A percentile compares a stretch with the other conserved stretches of the same genome.
Evolutionary conservation across 1,140 invertebrate species (phyloP).

Genomic region (Leptopilina clavipes): DNA sequence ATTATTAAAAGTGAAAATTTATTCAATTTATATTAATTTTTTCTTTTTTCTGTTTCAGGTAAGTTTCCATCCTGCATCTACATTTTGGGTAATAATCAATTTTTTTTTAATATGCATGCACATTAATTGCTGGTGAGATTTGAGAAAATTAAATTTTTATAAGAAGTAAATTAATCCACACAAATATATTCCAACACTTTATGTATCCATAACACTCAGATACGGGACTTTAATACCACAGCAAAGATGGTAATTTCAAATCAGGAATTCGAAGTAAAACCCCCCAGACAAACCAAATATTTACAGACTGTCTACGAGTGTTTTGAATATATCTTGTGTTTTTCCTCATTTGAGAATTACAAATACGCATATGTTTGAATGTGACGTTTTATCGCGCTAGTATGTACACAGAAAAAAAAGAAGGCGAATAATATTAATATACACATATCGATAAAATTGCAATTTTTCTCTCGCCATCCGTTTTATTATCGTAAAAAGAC

Average conservation of each 20-base stretch:
- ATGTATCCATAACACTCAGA: background rate
- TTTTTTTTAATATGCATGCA: no score
- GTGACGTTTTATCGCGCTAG: background rate
- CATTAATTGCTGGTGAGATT: no score
- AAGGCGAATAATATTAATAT: background rate
- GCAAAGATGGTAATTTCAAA: background rate
- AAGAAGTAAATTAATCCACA: no score
- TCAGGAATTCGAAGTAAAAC: slow-evolving; percentile 13
- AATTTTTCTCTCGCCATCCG: background rate
- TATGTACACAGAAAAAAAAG: background rate
- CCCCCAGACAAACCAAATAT: slow-evolving; percentile 8
- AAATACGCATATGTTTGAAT: background rate
- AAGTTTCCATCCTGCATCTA: no score
- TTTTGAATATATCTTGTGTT: slow-evolving; percentile 10
- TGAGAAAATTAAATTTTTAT: no score
- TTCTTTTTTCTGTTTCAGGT: no score
- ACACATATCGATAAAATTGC: background rate
- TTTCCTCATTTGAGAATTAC: slow-evolving; percentile 18
- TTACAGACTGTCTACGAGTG: slow-evolving; percentile 20
- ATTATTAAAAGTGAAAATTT: no score
- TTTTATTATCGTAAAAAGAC: background rate
- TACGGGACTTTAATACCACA: background rate
- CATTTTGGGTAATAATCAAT: no score
- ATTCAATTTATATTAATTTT: no score
- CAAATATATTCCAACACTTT: no score